Base-by-base conservation (phyloP, 2,797 vertebrate genomes). In the Channa striata region DNA sequence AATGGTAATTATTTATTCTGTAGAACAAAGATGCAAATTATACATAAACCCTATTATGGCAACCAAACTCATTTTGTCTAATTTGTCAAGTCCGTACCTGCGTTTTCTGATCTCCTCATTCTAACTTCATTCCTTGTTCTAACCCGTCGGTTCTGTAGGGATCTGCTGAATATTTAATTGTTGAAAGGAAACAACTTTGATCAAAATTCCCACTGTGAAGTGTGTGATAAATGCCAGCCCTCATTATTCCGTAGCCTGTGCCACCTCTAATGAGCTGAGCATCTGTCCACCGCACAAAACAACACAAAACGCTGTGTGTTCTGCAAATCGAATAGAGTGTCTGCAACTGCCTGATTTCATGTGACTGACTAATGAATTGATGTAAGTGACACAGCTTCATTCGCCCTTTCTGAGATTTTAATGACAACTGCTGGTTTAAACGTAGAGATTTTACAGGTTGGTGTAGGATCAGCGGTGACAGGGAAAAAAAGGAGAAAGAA, bases 211-310 rank as follows among this genome's bases (percentile, higher is more conserved):
- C 65, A 75, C 42, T 53, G 69, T 71, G 68, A 61, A 62, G 74
- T 65, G 48, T 53, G 75, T 73, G 74, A 81, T 86, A 82, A 86
- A 87, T 85, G 81, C 62, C 87, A 88, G 75, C 64, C 48, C 72
- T 84, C 80, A 74, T 83, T 80, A 81, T 78, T 77, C 62, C 59
- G 54, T 57, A 53, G 61, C 48, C 53, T 74, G 66, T 47, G 20
- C 63, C 63, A 71, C 68, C 74, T 83, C 80, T 80, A 84, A 83
- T 83, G 68, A 82, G 78, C 69, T 59, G 63, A 77, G 50, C 37
- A n/a, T 71, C 72, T 59, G 71, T 67, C 67, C 51, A 52, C n/a
- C 56, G 59, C 82, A 81, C 60, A 82, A 74, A 48, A 54, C 37
- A 4, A 74, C 58, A 50, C 61, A 77, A 59, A 65, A 72, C 48